Evolutionary conservation across 2,797 vertebrate species (phyloP).

Genomic region (Sebastolobus altivelis): DNA sequence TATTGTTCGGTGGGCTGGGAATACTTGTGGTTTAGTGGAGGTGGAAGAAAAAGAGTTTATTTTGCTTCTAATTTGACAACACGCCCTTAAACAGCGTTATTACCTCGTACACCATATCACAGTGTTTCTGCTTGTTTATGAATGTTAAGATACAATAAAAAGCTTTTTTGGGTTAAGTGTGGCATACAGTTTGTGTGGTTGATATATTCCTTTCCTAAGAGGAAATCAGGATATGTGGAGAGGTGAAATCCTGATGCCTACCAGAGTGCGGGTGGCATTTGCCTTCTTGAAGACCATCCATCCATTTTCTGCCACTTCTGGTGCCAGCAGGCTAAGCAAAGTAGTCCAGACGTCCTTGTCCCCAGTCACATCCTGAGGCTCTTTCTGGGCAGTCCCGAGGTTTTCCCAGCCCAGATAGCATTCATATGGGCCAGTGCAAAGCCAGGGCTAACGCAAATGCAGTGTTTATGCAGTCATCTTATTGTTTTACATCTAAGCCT

Average conservation of each 20-base stretch:
- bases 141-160: constrained; percentile 21
- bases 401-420: not conserved
- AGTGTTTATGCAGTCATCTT: too few species aligned
- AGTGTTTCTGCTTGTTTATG: constrained; percentile 32
- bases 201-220: constrained; percentile 3
- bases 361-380: not conserved
- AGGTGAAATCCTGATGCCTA: constrained; percentile 8
- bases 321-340: not conserved
- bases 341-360: not conserved
- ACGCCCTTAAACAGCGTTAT: constrained; percentile 30
- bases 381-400: not conserved
- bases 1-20: constrained; percentile 16
- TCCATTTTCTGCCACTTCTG: not conserved
- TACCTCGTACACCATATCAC: constrained; percentile 8
- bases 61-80: constrained; percentile 41
- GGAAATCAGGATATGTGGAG: not conserved
- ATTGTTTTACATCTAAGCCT: not conserved
- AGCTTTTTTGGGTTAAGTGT: not conserved
- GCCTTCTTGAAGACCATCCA: not conserved
- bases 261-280: constrained; percentile 5
- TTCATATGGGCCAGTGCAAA: not conserved
- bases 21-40: constrained; percentile 44
- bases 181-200: not conserved
- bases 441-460: too few species aligned
- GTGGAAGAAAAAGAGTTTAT: constrained; percentile 29